phyloP scores from a whole-genome alignment of 2,113 vertebrate genomes.

The Strigops habroptila region DNA sequence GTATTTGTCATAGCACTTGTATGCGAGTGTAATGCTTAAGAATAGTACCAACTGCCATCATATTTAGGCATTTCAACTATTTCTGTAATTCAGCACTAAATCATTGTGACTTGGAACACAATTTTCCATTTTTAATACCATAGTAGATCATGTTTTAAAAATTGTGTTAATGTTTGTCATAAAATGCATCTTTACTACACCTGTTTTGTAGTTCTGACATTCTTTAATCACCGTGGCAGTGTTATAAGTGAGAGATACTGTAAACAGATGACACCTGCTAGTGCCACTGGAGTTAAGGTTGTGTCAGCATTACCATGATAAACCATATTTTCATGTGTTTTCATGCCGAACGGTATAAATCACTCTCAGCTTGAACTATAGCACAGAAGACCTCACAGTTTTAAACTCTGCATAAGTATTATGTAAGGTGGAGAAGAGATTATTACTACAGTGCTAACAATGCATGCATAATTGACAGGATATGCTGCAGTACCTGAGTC shows the following conservation, averaged over 20 bases:
- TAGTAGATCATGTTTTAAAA: constrained; percentile 30
- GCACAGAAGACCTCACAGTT: background rate
- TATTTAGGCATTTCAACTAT: constrained; percentile 49
- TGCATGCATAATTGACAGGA: background rate
- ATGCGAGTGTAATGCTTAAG: background rate
- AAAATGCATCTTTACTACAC: background rate
- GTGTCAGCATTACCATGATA: background rate
- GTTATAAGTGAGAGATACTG: background rate
- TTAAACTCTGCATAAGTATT: background rate
- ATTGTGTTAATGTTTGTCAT: background rate
- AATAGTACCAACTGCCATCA: background rate
- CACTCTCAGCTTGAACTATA: background rate
- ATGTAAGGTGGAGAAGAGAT: background rate
- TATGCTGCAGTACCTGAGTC: background rate
- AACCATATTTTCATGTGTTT: constrained; percentile 5
- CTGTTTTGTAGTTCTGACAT: constrained; percentile 26
- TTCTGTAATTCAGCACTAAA: constrained; percentile 58
- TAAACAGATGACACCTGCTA: background rate
- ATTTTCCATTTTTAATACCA: constrained; percentile 47
- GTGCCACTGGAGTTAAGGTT: background rate
- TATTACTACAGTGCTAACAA: background rate
- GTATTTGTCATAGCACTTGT: constrained; percentile 61
- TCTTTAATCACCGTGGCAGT: constrained; percentile 25
- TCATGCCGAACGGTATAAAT: background rate
- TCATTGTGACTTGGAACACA: constrained; percentile 41